A percentile compares a stretch with the other conserved stretches of the same genome.
Conservation (phyloP, 2,113 vertebrate species). For the Artemisiospiza belli region DNA sequence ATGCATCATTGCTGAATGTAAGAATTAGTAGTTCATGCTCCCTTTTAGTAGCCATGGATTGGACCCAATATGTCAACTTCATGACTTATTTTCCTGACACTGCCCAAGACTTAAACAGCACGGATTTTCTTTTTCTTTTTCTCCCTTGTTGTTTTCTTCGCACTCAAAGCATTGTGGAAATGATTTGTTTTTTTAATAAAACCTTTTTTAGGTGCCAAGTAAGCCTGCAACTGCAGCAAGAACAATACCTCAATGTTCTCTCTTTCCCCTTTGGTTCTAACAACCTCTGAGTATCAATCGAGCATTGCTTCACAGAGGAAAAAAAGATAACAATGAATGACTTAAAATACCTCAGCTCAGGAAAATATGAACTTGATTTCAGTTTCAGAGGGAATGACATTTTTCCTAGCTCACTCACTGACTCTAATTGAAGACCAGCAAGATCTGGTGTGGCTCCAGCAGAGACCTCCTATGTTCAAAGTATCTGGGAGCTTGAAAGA, state of each 20-base stretch:
- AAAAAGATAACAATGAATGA: slow-evolving; percentile 65
- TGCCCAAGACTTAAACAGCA: background rate
- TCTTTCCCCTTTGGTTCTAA: slow-evolving; percentile 50
- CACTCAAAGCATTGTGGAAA: background rate
- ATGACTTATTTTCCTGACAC: background rate
- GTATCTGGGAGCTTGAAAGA: background rate
- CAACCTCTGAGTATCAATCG: slow-evolving; percentile 36
- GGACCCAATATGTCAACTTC: background rate
- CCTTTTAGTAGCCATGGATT: background rate
- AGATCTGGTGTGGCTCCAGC: background rate
- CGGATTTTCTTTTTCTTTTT: background rate
- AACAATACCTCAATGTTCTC: slow-evolving; percentile 50
- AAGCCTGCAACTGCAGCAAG: slow-evolving; percentile 48
- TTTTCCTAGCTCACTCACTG: background rate
- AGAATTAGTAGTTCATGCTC: background rate
- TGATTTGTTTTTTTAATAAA: slow-evolving; percentile 6
- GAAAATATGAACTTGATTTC: slow-evolving; percentile 67
- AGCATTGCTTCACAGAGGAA: slow-evolving; percentile 53
- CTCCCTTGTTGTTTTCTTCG: background rate
- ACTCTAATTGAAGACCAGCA: slow-evolving; percentile 29
- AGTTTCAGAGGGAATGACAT: slow-evolving; percentile 41
- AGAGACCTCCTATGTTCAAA: slow-evolving; percentile 13
- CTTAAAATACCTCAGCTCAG: slow-evolving; percentile 68
- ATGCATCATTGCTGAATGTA: rapidly evolving
- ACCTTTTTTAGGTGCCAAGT: slow-evolving; percentile 50